Evolutionary conservation across 1,140 invertebrate genomes (phyloP).

Genomic region (Drosophila erecta): DNA sequence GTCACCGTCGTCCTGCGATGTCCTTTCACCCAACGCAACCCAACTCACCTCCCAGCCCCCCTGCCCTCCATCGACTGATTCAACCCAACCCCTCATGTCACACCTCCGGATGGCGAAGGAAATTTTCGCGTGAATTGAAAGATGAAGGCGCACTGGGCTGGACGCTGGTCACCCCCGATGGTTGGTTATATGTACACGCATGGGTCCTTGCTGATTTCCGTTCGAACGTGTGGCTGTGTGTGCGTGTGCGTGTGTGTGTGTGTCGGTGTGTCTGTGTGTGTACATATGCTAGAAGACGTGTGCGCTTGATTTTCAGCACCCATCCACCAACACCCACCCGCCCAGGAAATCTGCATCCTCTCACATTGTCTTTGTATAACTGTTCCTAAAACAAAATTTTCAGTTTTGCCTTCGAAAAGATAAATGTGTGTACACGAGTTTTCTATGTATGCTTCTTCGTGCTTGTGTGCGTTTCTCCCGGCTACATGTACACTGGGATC

Average conservation of each 20-base stretch:
- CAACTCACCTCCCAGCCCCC: not conserved
- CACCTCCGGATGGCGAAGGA: slow-evolving; percentile 71
- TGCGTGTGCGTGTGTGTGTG: slow-evolving; percentile 17
- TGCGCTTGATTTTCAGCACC: slow-evolving; percentile 60
- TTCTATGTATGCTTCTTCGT: slow-evolving; percentile 10
- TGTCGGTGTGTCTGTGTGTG: slow-evolving; percentile 6
- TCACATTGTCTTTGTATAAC: slow-evolving; percentile 66
- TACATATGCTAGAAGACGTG: slow-evolving; percentile 46
- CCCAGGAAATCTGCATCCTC: slow-evolving; percentile 29
- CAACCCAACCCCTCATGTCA: slow-evolving; percentile 44
- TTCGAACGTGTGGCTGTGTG: slow-evolving; percentile 7
- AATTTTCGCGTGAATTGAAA: slow-evolving; percentile 83
- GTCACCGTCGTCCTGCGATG: slow-evolving; percentile 59
- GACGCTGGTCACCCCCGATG: slow-evolving; percentile 63
- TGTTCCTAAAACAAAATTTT: slow-evolving; percentile 75
- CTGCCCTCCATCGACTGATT: not conserved
- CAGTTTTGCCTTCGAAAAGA: slow-evolving; percentile 62
- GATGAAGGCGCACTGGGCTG: slow-evolving; percentile 76
- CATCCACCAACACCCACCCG: slow-evolving; percentile 21
- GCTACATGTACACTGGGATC: slow-evolving; percentile 22
- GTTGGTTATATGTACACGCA: slow-evolving; percentile 35
- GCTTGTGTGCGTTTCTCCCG: slow-evolving; percentile 21
- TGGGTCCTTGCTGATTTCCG: slow-evolving; percentile 9
- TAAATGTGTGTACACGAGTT: slow-evolving; percentile 39
- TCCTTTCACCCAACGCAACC: slow-evolving; percentile 35